phyloP scores from a whole-genome alignment of 2,888 invertebrate genomes.

The Caenorhabditis sp. region DNA sequence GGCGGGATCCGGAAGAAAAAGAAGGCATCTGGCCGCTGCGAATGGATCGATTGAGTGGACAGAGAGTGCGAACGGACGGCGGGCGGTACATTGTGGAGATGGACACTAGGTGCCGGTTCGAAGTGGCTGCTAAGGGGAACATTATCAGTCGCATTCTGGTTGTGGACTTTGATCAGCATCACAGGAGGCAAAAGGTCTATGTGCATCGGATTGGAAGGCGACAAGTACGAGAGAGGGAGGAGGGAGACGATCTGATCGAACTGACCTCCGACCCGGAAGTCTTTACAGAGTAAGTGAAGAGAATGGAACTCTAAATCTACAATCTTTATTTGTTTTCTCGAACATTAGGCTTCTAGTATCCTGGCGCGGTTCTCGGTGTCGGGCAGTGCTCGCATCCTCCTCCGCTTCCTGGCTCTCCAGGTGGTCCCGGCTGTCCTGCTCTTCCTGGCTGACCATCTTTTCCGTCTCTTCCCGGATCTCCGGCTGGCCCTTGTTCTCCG shows the following conservation, averaged over 20 bases:
- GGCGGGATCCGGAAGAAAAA: neutral
- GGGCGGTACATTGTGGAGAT: slow-evolving; percentile 52
- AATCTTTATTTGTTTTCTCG: neutral
- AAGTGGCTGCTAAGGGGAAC: slow-evolving; percentile 29
- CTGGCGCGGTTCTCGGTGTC: slow-evolving; percentile 64
- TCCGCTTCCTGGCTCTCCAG: slow-evolving; percentile 60
- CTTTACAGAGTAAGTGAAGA: slow-evolving; percentile 25
- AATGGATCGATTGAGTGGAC: slow-evolving; percentile 37
- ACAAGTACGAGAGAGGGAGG: slow-evolving; percentile 16
- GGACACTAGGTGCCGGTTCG: slow-evolving; percentile 43
- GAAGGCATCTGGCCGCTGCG: slow-evolving; percentile 31
- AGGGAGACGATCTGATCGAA: slow-evolving; percentile 29
- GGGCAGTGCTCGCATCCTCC: slow-evolving; percentile 68
- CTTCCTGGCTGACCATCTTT: slow-evolving; percentile 49
- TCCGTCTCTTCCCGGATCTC: slow-evolving; percentile 65
- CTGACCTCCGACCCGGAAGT: slow-evolving; percentile 14
- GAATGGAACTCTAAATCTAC: neutral
- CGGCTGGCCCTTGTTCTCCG: slow-evolving; percentile 60
- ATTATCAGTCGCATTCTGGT: slow-evolving; percentile 32
- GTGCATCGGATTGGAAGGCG: slow-evolving; percentile 37
- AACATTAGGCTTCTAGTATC: slow-evolving; percentile 60
- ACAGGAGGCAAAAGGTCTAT: slow-evolving; percentile 33
- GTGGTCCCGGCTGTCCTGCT: slow-evolving; percentile 60
- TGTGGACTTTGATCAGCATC: slow-evolving; percentile 19
- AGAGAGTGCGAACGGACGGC: slow-evolving; percentile 35